Evolutionary conservation across 92 coral and sea anemone species (phyloP).

Genomic region (Ricordea florida): DNA sequence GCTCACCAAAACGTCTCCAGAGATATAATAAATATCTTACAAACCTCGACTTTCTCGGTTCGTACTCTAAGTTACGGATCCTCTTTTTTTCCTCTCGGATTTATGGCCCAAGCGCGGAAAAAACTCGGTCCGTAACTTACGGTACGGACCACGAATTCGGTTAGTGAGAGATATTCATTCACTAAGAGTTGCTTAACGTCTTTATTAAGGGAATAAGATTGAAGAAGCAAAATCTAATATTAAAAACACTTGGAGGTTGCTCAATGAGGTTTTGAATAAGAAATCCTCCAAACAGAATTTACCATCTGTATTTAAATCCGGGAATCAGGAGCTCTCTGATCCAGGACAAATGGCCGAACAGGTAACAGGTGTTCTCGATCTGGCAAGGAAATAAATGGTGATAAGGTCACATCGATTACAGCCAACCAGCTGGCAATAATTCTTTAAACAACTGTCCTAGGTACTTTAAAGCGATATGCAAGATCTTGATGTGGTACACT

Average conservation of each 20-base stretch:
- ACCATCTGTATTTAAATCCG: neutral
- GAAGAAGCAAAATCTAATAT: neutral
- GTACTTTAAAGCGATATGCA: slow-evolving; percentile 17
- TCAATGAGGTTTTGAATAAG: slow-evolving; percentile 1
- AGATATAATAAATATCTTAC: no score
- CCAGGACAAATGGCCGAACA: neutral
- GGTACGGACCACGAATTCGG: no score
- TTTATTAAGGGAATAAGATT: neutral
- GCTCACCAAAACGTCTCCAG: no score
- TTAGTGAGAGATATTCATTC: no score
- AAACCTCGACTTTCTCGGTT: no score
- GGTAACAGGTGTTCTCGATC: neutral
- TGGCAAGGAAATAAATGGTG: slow-evolving; percentile 35
- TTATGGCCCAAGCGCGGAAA: no score
- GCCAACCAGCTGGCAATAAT: slow-evolving; percentile 20
- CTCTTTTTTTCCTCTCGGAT: no score
- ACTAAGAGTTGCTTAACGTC: no score
- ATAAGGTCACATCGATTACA: slow-evolving; percentile 23
- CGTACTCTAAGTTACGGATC: no score
- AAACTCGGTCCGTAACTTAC: no score
- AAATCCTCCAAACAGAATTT: neutral
- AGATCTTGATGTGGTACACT: no score
- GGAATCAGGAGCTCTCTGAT: neutral
- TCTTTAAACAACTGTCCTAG: slow-evolving; percentile 2
- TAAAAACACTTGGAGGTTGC: slow-evolving; percentile 1